phyloP scores from a whole-genome alignment of 2,888 invertebrate species.

The Netelia melanura region DNA sequence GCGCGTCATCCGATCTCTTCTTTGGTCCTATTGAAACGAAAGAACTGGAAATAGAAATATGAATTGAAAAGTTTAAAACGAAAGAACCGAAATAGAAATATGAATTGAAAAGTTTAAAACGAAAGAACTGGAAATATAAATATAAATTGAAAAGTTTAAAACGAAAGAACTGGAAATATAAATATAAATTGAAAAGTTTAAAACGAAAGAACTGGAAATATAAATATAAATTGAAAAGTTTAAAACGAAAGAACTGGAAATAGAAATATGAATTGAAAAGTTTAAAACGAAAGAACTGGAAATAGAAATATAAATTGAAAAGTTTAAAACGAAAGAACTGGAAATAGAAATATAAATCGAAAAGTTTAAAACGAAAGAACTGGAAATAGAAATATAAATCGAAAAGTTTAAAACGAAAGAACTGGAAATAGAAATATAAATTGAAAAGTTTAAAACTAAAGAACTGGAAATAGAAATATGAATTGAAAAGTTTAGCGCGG shows the following conservation, averaged over 20 bases:
- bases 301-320: too few species aligned
- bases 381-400: not conserved
- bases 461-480: too few species aligned
- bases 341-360: too few species aligned
- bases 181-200: too few species aligned
- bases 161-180: too few species aligned
- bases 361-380: not conserved
- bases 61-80: not conserved
- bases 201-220: slow-evolving; percentile 1
- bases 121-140: not conserved
- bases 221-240: too few species aligned
- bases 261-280: not conserved
- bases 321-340: too few species aligned
- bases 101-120: not conserved
- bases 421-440: not conserved
- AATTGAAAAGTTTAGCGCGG: too few species aligned
- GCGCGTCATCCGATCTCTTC: slow-evolving; percentile 11
- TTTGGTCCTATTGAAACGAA: not conserved
- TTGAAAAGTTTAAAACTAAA: not conserved
- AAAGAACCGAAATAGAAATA: not conserved
- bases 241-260: not conserved
- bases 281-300: too few species aligned
- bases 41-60: not conserved
- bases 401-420: not conserved
- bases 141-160: not conserved